phyloP scores from a whole-genome alignment of 2,888 invertebrate genomes.

The Polyommatus icarus region DNA sequence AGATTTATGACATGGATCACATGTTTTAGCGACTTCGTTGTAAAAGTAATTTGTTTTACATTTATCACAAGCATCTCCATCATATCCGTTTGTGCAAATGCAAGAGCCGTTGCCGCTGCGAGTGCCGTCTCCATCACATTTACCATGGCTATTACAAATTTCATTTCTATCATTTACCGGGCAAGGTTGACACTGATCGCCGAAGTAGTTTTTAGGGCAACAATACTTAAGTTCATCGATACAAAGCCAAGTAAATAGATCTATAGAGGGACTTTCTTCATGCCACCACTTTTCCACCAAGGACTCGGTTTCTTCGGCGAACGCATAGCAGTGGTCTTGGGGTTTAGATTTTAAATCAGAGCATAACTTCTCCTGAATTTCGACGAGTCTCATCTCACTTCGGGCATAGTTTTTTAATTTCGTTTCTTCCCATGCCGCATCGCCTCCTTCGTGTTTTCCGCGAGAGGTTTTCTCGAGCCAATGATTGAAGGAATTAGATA shows the following conservation, averaged over 20 bases:
- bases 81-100: slow-evolving; percentile 89
- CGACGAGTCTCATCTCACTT: slow-evolving; percentile 94
- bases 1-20: slow-evolving; percentile 88
- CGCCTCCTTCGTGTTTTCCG: slow-evolving; percentile 95
- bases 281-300: slow-evolving; percentile 95
- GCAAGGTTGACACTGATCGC: slow-evolving; percentile 88
- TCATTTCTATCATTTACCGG: slow-evolving; percentile 72
- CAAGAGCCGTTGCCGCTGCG: slow-evolving; percentile 95
- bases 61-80: slow-evolving; percentile 86
- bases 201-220: slow-evolving; percentile 91
- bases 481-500: slow-evolving; percentile 87
- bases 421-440: slow-evolving; percentile 95
- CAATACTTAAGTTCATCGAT: slow-evolving; percentile 88
- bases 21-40: slow-evolving; percentile 82
- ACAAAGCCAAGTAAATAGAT: slow-evolving; percentile 85
- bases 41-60: slow-evolving; percentile 87
- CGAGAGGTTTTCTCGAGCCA: slow-evolving; percentile 90
- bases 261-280: slow-evolving; percentile 75
- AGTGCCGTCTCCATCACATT: slow-evolving; percentile 91
- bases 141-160: slow-evolving; percentile 90
- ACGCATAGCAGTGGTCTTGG: slow-evolving; percentile 88
- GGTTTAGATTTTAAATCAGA: slow-evolving; percentile 81
- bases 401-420: slow-evolving; percentile 89
- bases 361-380: slow-evolving; percentile 95
- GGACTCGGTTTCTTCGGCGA: slow-evolving; percentile 90